Percentiles rank a stretch among this genome's conserved stretches.
phyloP scores from a whole-genome alignment of 2,113 vertebrate genomes.

The Thryonomys swinderianus region DNA sequence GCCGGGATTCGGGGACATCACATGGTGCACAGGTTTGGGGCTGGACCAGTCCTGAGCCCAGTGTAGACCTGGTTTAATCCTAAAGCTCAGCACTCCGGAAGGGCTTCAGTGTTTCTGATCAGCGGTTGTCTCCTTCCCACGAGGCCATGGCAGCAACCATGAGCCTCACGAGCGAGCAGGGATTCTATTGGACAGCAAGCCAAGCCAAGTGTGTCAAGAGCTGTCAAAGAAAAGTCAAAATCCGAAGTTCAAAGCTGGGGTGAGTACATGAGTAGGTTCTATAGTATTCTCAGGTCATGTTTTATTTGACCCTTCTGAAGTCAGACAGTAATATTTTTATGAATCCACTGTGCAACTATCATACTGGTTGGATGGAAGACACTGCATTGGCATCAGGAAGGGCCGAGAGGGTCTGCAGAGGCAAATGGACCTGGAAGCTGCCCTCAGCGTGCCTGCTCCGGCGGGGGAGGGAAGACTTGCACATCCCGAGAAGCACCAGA shows the following conservation, averaged over 20 bases:
- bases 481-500: background rate
- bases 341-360: constrained; percentile 27
- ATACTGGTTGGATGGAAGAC: background rate
- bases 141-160: background rate
- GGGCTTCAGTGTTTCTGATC: background rate
- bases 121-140: background rate
- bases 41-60: too few relatives aligned
- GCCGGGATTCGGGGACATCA: background rate
- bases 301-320: constrained; percentile 36
- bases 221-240: background rate
- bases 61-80: too few relatives aligned
- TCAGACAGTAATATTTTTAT: background rate
- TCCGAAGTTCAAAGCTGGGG: background rate
- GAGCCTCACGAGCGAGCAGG: background rate
- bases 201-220: background rate
- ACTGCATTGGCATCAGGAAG: background rate
- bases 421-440: background rate
- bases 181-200: background rate
- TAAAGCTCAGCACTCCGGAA: background rate
- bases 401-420: background rate
- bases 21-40: too few relatives aligned
- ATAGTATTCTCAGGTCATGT: background rate
- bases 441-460: background rate
- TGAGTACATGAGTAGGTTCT: background rate
- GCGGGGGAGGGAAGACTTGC: background rate